Evolutionary conservation across 2,113 vertebrate genomes (phyloP), one percentile per base, ranked within the genome.

Genomic region (Steatornis caripensis): DNA sequence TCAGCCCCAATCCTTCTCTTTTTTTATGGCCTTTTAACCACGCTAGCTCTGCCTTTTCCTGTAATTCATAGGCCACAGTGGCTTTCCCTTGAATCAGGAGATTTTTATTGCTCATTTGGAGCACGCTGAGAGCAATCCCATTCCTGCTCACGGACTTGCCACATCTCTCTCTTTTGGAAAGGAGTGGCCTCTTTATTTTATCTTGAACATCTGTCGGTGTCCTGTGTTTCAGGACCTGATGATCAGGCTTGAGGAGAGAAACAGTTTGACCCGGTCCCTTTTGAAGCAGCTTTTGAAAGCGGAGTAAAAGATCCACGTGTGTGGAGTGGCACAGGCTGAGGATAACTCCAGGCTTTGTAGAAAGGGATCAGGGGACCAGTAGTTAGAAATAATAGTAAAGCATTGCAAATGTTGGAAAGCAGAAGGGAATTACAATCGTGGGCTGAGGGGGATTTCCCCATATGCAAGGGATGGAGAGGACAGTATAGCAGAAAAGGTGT

Each of bases 1-100:
- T 64, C 94, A 78, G 76, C 78, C 78, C 90, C 82, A 92, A 75
- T 71, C 41, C 71, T 89, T 93, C 72, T 75, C 79, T 71, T 84
- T 93, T 81, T 95, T 96, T 90, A 95, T 61, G 84, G 93, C 91
- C 48, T 95, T 91, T 88, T 78, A 95, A 88, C 90, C 78, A 70
- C 0, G 15, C n/a, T 76, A 87, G 89, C 76, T 96, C 94, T 96
- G 96, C 93, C 92, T 95, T 94, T 96, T 95, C 96, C 96, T 95
- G 92, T 89, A 91, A 94, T 96, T 93, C 93, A 75, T 55, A 53
- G 89, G 89, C 91, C 90, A 80, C 84, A 48, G 91, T 60, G 87
- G 81, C 85, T 97, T 96, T 96, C 94, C 92, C 84, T 97, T 93
- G 89, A 94, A 96, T 85, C 84, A 72, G 95, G 91, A 94, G 61